Percentiles rank a stretch among this genome's conserved stretches.
Evolutionary conservation across 2,113 vertebrate genomes (phyloP).

Genomic region (Calidris pygmaea): DNA sequence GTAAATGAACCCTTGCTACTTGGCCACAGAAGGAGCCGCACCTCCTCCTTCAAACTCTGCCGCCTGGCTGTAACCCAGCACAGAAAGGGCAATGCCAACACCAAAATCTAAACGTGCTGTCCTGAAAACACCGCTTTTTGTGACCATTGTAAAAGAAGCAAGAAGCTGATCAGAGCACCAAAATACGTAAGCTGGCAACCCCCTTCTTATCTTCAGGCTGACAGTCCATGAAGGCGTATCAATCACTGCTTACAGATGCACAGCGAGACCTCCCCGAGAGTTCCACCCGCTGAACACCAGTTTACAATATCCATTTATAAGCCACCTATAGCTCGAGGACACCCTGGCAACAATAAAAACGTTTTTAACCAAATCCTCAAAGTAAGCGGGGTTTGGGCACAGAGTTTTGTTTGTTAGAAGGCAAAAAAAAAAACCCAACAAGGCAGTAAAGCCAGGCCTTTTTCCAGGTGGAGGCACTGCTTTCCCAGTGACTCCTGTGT

Average conservation of each 20-base stretch:
- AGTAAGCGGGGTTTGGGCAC: background rate
- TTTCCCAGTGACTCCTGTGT: accelerated
- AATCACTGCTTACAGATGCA: too few species aligned
- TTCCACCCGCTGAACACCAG: background rate
- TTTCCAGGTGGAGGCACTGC: accelerated
- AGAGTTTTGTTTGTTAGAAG: background rate
- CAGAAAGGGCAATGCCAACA: background rate
- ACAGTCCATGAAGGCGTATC: accelerated
- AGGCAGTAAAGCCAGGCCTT: accelerated
- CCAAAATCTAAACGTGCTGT: accelerated
- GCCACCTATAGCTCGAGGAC: background rate
- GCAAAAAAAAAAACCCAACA: accelerated
- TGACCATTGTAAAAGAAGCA: accelerated
- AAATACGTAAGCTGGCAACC: accelerated
- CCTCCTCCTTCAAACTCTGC: background rate
- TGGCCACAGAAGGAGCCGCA: background rate
- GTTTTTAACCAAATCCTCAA: background rate
- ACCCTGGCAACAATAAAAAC: accelerated
- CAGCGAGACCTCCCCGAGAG: too few species aligned
- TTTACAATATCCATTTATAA: background rate
- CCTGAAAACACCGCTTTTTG: background rate
- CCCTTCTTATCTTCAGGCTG: background rate
- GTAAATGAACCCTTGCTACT: background rate
- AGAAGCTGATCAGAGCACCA: background rate
- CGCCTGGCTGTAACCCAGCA: background rate